phyloP scores from a whole-genome alignment of 2,888 invertebrate species.

The Sialis fuliginosa region DNA sequence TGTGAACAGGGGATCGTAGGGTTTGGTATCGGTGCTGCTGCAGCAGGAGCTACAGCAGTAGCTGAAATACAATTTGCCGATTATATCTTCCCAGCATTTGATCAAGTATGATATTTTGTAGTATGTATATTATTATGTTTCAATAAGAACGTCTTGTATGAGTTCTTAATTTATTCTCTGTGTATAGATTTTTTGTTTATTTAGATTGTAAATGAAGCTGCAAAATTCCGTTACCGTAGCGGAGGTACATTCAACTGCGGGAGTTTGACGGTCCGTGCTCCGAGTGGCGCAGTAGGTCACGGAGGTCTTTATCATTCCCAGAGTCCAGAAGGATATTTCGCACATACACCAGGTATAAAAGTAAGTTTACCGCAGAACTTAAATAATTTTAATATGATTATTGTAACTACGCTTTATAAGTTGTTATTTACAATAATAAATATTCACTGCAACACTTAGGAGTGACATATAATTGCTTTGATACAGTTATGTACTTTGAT shows the following conservation, averaged over 20 bases:
- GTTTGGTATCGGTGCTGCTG: conserved; percentile 88
- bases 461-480: neutral
- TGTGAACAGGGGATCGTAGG: conserved; percentile 96
- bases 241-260: conserved; percentile 84
- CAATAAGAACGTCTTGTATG: too few relatives aligned
- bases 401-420: neutral
- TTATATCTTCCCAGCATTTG: conserved; percentile 97
- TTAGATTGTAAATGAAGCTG: conserved; percentile 72
- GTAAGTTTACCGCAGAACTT: conserved; percentile 23
- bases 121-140: too few relatives aligned
- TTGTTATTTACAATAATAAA: neutral
- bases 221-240: conserved; percentile 86
- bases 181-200: conserved; percentile 3
- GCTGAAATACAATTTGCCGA: conserved; percentile 99
- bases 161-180: too few relatives aligned
- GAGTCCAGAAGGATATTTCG: conserved; percentile 93
- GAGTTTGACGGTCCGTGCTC: conserved; percentile 75
- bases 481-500: too few relatives aligned
- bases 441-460: neutral
- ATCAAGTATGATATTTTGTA: conserved; percentile 48
- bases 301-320: conserved; percentile 97
- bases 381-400: neutral
- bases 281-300: conserved; percentile 96
- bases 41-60: conserved; percentile 81
- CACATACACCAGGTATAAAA: conserved; percentile 87